Conservation (phyloP, 1,140 invertebrate species). For the Drosophila pruinosa region DNA sequence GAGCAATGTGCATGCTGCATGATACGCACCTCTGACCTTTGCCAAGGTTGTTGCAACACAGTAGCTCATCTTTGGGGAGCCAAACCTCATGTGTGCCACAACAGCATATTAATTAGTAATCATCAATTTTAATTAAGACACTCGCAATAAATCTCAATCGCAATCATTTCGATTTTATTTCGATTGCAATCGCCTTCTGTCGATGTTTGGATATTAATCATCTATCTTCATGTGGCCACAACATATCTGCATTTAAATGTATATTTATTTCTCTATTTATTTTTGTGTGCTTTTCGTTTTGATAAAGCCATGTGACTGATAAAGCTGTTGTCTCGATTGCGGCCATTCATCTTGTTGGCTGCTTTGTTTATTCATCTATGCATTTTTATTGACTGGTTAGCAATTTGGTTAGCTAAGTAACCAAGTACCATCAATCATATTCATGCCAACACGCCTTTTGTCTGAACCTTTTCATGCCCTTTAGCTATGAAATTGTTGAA, state of each 20-base stretch:
- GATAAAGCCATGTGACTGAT: constrained; percentile 23
- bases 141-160: constrained; percentile 37
- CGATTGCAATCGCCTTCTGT: background rate
- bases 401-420: constrained; percentile 39
- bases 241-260: background rate
- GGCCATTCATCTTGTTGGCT: constrained; percentile 22
- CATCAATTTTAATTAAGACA: constrained; percentile 34
- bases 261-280: background rate
- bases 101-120: constrained; percentile 24
- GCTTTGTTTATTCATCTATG: constrained; percentile 48
- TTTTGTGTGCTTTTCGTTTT: background rate
- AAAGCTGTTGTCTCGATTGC: constrained; percentile 11
- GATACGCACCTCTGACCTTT: constrained; percentile 40
- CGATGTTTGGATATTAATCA: constrained; percentile 17
- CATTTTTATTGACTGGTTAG: constrained; percentile 58
- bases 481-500: background rate
- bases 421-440: constrained; percentile 60
- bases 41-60: constrained; percentile 53
- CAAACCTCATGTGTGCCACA: background rate
- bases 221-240: constrained; percentile 11
- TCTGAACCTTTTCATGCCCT: constrained; percentile 5
- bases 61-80: constrained; percentile 8
- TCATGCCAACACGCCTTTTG: constrained; percentile 21
- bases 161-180: constrained; percentile 16
- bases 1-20: constrained; percentile 1